These are phyloP conservation scores for Pantelozetes paolii DNA, from an alignment of 2,888 invertebrate genomes.

Conservation along the genomic window DNA sequence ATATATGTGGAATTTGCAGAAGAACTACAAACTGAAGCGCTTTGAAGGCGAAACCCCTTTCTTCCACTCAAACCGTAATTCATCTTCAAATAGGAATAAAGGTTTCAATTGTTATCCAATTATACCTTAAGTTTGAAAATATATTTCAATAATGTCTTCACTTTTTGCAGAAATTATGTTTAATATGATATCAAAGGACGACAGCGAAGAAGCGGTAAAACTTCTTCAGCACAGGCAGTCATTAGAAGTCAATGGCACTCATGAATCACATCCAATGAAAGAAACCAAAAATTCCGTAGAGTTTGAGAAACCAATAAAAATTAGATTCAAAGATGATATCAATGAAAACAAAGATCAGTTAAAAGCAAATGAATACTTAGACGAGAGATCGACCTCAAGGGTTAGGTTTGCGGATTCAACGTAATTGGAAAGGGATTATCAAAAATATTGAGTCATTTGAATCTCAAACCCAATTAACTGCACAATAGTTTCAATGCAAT, in stretches of 20 bases:
- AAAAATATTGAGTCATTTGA: neutral
- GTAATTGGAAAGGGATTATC: neutral
- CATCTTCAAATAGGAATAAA: neutral
- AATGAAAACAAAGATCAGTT: neutral
- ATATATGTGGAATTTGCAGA: constrained; percentile 71
- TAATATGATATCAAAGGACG: neutral
- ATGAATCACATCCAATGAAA: constrained; percentile 1
- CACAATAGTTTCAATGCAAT: neutral
- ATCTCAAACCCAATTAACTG: neutral
- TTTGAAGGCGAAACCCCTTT: constrained; percentile 58
- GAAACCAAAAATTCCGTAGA: neutral
- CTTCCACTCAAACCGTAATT: constrained; percentile 41
- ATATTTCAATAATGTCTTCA: neutral
- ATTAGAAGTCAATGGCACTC: neutral
- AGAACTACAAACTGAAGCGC: constrained; percentile 64
- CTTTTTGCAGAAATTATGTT: neutral
- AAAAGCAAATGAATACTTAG: neutral
- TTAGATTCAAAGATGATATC: neutral
- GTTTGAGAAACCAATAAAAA: neutral
- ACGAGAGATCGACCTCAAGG: neutral
- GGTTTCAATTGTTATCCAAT: too few species aligned
- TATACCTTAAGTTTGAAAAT: too few species aligned
- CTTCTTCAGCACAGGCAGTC: neutral
- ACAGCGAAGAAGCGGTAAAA: constrained; percentile 14
- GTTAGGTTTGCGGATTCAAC: neutral